These are phyloP conservation scores for Philereme transversata DNA, from an alignment of 2,888 invertebrate genomes.

Conservation along the genomic window DNA sequence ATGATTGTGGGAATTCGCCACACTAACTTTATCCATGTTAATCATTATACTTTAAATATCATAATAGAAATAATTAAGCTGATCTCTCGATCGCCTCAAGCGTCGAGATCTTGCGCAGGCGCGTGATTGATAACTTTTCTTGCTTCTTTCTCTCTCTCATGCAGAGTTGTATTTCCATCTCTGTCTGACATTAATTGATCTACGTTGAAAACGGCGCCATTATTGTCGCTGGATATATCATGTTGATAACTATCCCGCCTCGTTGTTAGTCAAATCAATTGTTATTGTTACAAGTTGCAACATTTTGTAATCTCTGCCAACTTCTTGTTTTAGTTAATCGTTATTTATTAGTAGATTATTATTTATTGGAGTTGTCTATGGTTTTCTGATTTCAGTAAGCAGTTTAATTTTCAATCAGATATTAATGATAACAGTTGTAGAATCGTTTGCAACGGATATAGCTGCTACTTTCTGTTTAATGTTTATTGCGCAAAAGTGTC, in stretches of 20 bases:
- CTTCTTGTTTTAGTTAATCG: conserved; percentile 23
- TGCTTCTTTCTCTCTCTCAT: conserved; percentile 52
- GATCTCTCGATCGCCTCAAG: conserved; percentile 75
- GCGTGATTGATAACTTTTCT: conserved; percentile 78
- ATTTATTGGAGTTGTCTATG: conserved; percentile 22
- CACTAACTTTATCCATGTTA: conserved; percentile 59
- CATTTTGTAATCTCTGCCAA: conserved; percentile 23
- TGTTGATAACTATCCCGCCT: conserved; percentile 63
- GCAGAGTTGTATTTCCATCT: conserved; percentile 45
- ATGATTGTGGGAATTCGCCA: conserved; percentile 71
- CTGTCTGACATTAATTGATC: conserved; percentile 75
- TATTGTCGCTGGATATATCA: conserved; percentile 74
- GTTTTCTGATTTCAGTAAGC: conserved; percentile 45
- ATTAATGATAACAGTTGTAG: conserved; percentile 32
- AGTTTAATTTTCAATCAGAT: conserved; percentile 52
- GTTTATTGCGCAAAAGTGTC: not conserved
- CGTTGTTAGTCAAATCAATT: conserved; percentile 70
- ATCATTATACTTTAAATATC: conserved; percentile 80
- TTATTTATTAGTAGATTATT: conserved; percentile 24
- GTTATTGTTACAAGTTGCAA: conserved; percentile 52
- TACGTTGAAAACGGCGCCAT: conserved; percentile 75
- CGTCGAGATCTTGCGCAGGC: conserved; percentile 74
- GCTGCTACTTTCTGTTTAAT: conserved; percentile 9
- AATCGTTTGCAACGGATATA: conserved; percentile 7
- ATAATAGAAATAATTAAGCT: conserved; percentile 83